Base-by-base conservation (phyloP, 2,113 vertebrate species). In the Ochotona curzoniae region DNA sequence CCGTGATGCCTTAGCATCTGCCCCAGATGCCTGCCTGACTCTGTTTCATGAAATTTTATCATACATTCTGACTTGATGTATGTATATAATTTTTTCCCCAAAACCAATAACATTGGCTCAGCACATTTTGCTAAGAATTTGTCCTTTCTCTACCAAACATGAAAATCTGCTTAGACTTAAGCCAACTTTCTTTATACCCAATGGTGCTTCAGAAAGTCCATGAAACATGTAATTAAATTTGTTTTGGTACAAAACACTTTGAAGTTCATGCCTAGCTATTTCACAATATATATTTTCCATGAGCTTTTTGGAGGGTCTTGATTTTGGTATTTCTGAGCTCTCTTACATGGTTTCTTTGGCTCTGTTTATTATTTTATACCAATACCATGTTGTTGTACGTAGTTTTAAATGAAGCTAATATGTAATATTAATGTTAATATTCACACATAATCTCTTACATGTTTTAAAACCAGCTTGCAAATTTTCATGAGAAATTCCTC, bases 101-200 rank as follows among this genome's bases (percentile, higher is more conserved):
- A 67, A 44, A 38, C 67, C 47, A 80, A 11, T 75, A 51, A 80
- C 73, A 85, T 61, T 91, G 51, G 26, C 11, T 35, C 30, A 69
- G 10, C 17, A 47, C 30, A 30, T 90, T 90, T 86, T 94, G 61
- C 81, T 86, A 67, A 80, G 54, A 57, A 70, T 61, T n/a, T 20
- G 8, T 82, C 15, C 13, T 94, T 93, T 91, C 44, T 15, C 25
- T 13, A 66, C 17, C 64, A 47, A 47, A 80, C 13, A 74, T 80
- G 86, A 60, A 60, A 81, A 18, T 57, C n/a, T 44, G 12, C 15
- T 73, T 9, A 86, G 32, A 49, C 17, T 70, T 71, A 64, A 57
- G 75, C 25, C 32, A 88, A 47, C 60, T 75, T 57, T 57, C 13
- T 13, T 17, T 57, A 57, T 57, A 57, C 18, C 14, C 54, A 57